A percentile compares a stretch with the other conserved stretches of the same genome.
Conservation (phyloP, 2,888 invertebrate species). For the Tolmerus cingulatus region DNA sequence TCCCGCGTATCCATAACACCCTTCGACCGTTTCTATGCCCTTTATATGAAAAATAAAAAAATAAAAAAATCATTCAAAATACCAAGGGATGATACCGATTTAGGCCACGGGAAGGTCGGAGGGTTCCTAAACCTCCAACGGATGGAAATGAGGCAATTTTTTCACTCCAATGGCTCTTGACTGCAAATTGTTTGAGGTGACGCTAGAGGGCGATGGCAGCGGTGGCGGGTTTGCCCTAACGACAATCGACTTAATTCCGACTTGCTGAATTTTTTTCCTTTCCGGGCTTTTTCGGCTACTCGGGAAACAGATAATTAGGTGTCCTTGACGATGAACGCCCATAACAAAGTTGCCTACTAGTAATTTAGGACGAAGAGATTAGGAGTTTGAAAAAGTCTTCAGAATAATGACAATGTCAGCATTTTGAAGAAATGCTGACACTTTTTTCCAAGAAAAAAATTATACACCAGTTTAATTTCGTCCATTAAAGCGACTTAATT, state of each 20-base stretch:
- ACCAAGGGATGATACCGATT: not conserved
- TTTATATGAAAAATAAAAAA: not conserved
- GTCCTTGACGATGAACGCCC: not conserved
- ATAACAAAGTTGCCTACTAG: not conserved
- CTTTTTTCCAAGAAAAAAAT: not conserved
- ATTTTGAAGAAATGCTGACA: not conserved
- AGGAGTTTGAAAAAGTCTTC: not conserved
- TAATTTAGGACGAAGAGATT: not conserved
- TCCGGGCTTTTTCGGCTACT: not conserved
- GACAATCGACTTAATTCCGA: not conserved
- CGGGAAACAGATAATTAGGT: not conserved
- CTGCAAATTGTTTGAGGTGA: not conserved
- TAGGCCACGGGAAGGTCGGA: not conserved
- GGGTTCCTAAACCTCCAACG: not conserved
- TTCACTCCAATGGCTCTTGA: not conserved
- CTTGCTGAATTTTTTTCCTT: not conserved
- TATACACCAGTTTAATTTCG: not conserved
- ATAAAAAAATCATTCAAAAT: not conserved
- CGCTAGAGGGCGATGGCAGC: not conserved
- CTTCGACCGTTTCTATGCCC: not conserved
- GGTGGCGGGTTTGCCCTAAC: not conserved
- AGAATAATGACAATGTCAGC: not conserved
- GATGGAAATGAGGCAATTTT: not conserved
- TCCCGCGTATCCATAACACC: not conserved
- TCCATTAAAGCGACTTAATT: not conserved